Conservation (phyloP, 1,140 invertebrate species). For the Zophobas morio region DNA sequence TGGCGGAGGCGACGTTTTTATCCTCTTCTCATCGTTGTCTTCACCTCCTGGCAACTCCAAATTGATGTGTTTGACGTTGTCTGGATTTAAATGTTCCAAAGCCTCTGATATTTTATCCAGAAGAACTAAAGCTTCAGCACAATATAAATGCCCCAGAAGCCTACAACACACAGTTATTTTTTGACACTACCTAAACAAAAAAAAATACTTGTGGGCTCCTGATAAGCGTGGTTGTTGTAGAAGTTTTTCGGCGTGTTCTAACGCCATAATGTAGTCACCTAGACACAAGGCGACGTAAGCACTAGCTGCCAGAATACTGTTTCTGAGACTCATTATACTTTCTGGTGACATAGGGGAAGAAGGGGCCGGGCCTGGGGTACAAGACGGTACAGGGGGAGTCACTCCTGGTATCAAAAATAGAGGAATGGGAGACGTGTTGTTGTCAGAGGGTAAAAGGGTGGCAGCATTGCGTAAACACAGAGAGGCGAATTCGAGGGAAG, state of each 20-base stretch:
- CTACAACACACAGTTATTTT: too few relatives aligned
- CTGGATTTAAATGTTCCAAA: slow-evolving; percentile 86
- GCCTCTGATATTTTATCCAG: slow-evolving; percentile 89
- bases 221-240: slow-evolving; percentile 77
- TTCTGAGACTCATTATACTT: slow-evolving; percentile 70
- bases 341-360: slow-evolving; percentile 66
- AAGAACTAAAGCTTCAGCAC: slow-evolving; percentile 89
- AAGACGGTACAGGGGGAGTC: slow-evolving; percentile 61
- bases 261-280: slow-evolving; percentile 86
- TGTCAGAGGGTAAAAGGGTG: slow-evolving; percentile 71
- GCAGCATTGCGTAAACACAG: slow-evolving; percentile 91
- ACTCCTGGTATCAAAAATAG: slow-evolving; percentile 64
- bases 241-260: slow-evolving; percentile 82
- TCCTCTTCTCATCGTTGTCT: slow-evolving; percentile 62
- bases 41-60: slow-evolving; percentile 67
- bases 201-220: slow-evolving; percentile 76
- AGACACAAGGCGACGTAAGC: slow-evolving; percentile 89
- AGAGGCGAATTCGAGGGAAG: slow-evolving; percentile 91
- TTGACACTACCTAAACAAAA: too few relatives aligned
- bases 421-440: slow-evolving; percentile 59
- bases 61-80: slow-evolving; percentile 76
- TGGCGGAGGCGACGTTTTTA: slow-evolving; percentile 67
- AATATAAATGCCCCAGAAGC: slow-evolving; percentile 89
- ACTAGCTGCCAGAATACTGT: slow-evolving; percentile 82
- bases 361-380: slow-evolving; percentile 62